Percentiles rank a stretch among this genome's conserved stretches.
These are phyloP conservation scores for Theonella swinhoei DNA, from an alignment of 37 sponge, comb jelly and placozoan species.

Conservation along the genomic window DNA sequence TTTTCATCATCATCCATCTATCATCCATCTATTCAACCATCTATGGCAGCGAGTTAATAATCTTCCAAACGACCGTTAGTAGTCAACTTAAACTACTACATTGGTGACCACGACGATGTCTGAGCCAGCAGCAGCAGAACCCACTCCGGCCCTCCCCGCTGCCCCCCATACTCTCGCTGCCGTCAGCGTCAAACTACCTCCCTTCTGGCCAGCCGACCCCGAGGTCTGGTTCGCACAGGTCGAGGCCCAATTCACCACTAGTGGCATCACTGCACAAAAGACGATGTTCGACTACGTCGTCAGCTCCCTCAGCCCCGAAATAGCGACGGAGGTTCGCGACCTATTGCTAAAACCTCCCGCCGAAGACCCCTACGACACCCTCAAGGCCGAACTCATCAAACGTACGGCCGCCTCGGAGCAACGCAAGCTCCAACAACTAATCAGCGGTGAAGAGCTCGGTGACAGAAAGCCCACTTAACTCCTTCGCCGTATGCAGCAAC, in stretches of 20 bases:
- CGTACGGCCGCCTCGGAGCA: constrained; percentile 58
- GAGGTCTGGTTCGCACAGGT: too few species aligned
- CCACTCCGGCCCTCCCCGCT: neutral
- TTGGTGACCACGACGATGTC: constrained; percentile 30
- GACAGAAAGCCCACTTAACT: too few species aligned
- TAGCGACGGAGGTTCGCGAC: constrained; percentile 48
- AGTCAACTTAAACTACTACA: too few species aligned
- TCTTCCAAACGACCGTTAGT: too few species aligned
- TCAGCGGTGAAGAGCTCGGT: too few species aligned
- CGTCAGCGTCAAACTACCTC: constrained; percentile 40
- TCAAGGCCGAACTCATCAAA: constrained; percentile 39
- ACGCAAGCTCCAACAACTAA: too few species aligned
- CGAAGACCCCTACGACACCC: constrained; percentile 37
- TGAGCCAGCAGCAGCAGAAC: neutral
- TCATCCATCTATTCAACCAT: too few species aligned
- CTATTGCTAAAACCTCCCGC: constrained; percentile 36
- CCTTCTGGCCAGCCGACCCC: constrained; percentile 65
- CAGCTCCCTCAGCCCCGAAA: constrained; percentile 24
- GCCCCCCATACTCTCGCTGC: constrained; percentile 5
- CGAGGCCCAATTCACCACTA: constrained; percentile 60
- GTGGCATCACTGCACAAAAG: constrained; percentile 31
- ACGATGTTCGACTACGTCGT: constrained; percentile 45
- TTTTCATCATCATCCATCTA: too few species aligned
- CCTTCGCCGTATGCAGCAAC: too few species aligned
- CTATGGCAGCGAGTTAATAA: too few species aligned